phyloP scores from a whole-genome alignment of 2,888 invertebrate genomes.

The Eudasyphora cyanicolor region DNA sequence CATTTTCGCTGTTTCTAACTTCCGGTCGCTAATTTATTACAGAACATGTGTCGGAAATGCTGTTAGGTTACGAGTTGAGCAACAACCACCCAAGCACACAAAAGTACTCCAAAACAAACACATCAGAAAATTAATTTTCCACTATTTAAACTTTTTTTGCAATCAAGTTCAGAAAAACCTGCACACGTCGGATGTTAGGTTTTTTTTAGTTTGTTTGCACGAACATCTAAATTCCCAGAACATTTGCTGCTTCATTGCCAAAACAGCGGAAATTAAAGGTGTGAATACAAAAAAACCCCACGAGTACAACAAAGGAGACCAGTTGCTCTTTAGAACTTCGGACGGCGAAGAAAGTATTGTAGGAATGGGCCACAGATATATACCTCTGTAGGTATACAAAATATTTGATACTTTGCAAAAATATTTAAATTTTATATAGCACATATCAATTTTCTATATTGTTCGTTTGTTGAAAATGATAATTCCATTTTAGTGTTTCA shows the following conservation, averaged over 20 bases:
- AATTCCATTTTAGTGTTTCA: too few relatives aligned
- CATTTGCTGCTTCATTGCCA: constrained; percentile 41
- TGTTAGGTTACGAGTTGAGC: not conserved
- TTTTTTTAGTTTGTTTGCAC: not conserved
- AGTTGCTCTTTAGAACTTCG: too few relatives aligned
- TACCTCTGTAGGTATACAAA: too few relatives aligned
- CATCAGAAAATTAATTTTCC: constrained; percentile 43
- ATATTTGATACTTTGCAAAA: too few relatives aligned
- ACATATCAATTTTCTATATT: too few relatives aligned
- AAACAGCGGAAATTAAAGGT: constrained; percentile 56
- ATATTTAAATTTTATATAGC: too few relatives aligned
- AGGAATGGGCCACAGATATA: too few relatives aligned
- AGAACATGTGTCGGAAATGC: constrained; percentile 42
- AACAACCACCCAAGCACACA: not conserved
- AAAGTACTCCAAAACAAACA: not conserved
- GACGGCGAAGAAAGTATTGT: too few relatives aligned
- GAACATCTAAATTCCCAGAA: constrained; percentile 5
- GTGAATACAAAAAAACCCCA: constrained; percentile 43
- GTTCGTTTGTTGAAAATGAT: too few relatives aligned
- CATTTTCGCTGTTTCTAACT: too few relatives aligned
- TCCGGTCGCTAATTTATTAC: constrained; percentile 25
- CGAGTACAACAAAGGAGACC: constrained; percentile 22
- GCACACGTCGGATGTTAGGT: not conserved
- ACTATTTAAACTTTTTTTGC: constrained; percentile 35
- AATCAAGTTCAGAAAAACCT: constrained; percentile 38